Conservation (phyloP, 2,113 vertebrate species). For the Coracopsis vasa region DNA sequence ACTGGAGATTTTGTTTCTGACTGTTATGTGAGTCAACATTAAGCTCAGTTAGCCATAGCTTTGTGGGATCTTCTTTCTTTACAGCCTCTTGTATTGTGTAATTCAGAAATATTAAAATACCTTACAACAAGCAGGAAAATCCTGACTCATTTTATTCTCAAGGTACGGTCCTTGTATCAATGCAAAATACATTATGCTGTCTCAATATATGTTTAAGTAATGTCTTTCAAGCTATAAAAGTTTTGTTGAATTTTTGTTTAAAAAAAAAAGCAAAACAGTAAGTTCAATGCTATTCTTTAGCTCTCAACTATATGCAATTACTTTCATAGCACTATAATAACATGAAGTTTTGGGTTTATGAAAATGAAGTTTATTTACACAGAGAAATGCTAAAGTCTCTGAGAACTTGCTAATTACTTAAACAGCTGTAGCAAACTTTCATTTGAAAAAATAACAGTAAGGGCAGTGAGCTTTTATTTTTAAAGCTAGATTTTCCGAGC, state of each 20-base stretch:
- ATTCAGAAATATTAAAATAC: neutral
- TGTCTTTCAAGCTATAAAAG: neutral
- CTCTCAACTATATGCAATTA: neutral
- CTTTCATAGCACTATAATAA: neutral
- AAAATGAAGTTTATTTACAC: neutral
- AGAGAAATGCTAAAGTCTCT: neutral
- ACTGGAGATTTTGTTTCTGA: neutral
- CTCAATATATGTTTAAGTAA: neutral
- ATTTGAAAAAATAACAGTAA: neutral
- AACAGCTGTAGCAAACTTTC: neutral
- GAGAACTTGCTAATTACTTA: neutral
- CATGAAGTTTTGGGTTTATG: neutral
- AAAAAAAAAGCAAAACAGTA: neutral
- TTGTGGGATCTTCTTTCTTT: neutral
- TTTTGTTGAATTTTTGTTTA: neutral
- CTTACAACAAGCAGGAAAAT: neutral
- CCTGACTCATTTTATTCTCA: neutral
- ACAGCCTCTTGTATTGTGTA: rapidly evolving
- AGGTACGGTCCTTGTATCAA: neutral
- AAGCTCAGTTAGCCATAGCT: neutral
- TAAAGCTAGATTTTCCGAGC: neutral
- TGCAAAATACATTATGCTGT: neutral
- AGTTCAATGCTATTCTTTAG: neutral
- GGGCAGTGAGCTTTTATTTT: neutral
- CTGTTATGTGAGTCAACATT: neutral